These are phyloP conservation scores for Diuraphis noxia DNA, from an alignment of 1,140 invertebrate species.

Conservation along the genomic window DNA sequence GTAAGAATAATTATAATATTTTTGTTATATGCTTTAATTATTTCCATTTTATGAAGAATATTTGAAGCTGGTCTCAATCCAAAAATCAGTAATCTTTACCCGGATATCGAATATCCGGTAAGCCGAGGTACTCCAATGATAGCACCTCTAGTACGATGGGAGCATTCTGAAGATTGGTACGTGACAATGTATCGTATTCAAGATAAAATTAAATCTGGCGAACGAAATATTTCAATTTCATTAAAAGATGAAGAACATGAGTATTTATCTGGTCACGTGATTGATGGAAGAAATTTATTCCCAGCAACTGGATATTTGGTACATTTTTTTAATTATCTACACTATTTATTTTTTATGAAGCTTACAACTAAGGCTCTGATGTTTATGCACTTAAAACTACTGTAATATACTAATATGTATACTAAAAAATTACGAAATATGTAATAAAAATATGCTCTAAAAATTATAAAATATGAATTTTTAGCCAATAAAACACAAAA, in stretches of 20 bases:
- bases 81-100: slow-evolving; percentile 64
- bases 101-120: slow-evolving; percentile 75
- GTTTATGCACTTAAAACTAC: too few relatives aligned
- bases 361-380: too few relatives aligned
- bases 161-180: slow-evolving; percentile 79
- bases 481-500: too few relatives aligned
- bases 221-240: slow-evolving; percentile 67
- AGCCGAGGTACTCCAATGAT: slow-evolving; percentile 77
- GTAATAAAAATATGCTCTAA: too few relatives aligned
- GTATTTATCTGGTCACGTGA: slow-evolving; percentile 81
- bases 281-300: slow-evolving; percentile 84
- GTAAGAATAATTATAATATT: slow-evolving; percentile 59
- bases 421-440: too few relatives aligned
- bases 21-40: not conserved
- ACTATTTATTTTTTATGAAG: not conserved
- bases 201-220: slow-evolving; percentile 69
- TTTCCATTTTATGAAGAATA: slow-evolving; percentile 56
- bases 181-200: slow-evolving; percentile 67
- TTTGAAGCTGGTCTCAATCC: slow-evolving; percentile 57
- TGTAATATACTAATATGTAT: too few relatives aligned
- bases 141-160: slow-evolving; percentile 81
- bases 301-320: slow-evolving; percentile 80
- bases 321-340: not conserved
- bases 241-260: slow-evolving; percentile 72
- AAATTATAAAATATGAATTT: too few relatives aligned